These are phyloP conservation scores for Craseonycteris thonglongyai DNA, from an alignment of 2,113 vertebrate genomes.

Conservation along the genomic window DNA sequence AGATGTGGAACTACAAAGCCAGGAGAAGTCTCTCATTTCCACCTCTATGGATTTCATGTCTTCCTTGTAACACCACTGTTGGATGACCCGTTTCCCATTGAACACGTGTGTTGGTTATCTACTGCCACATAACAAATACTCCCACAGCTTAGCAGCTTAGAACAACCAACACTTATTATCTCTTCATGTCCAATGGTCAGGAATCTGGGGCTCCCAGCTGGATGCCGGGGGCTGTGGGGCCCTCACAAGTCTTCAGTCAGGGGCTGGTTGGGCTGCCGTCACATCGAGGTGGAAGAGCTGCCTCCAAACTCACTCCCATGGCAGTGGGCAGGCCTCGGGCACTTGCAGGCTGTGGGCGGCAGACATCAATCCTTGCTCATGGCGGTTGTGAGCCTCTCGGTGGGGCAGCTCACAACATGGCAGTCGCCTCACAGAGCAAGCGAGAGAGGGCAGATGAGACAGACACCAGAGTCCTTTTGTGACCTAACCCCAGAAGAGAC, in stretches of 20 bases:
- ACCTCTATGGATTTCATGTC: background rate
- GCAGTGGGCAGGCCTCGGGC: background rate
- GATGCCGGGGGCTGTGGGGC: background rate
- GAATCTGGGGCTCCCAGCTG: background rate
- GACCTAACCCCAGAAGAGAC: background rate
- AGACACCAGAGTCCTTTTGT: background rate
- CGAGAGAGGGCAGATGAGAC: background rate
- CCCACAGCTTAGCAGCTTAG: background rate
- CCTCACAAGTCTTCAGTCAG: background rate
- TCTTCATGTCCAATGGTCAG: background rate
- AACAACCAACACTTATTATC: background rate
- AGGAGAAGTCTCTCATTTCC: background rate
- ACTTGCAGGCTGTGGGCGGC: background rate
- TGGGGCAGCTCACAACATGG: rapidly evolving
- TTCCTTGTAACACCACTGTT: background rate
- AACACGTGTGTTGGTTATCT: background rate
- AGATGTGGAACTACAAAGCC: no score
- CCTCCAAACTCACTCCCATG: background rate
- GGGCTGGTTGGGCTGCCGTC: background rate
- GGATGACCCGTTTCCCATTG: background rate
- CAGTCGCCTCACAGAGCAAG: no score
- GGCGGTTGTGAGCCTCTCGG: background rate
- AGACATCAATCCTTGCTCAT: rapidly evolving
- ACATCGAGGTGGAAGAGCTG: background rate
- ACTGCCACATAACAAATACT: background rate